phyloP scores from a whole-genome alignment of 2,113 vertebrate genomes.

The Corapipo altera region DNA sequence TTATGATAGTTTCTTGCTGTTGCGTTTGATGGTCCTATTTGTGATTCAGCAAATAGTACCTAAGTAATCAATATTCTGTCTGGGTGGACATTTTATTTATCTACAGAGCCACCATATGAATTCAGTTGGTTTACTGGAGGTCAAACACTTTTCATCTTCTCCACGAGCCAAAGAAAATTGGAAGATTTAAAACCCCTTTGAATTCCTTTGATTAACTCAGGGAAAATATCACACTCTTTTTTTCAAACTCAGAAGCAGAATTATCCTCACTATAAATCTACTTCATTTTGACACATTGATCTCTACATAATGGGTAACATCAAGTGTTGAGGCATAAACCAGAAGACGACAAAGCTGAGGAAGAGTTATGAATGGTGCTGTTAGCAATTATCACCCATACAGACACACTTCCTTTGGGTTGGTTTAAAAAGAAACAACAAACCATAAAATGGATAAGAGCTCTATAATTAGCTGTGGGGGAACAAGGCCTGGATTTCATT shows the following conservation, averaged over 20 bases:
- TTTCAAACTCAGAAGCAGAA: not conserved
- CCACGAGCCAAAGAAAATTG: slow-evolving; percentile 36
- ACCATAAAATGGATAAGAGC: not conserved
- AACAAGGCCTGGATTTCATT: not conserved
- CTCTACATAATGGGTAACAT: not conserved
- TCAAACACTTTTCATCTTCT: slow-evolving; percentile 47
- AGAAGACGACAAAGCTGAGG: not conserved
- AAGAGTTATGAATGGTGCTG: not conserved
- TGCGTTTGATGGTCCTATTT: not conserved
- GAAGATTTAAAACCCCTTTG: slow-evolving; percentile 44
- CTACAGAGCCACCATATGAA: slow-evolving; percentile 31
- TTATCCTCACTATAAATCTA: slow-evolving; percentile 26
- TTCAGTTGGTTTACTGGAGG: slow-evolving; percentile 19
- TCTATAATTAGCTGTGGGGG: not conserved
- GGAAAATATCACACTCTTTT: not conserved
- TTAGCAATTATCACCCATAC: not conserved
- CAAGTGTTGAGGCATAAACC: not conserved
- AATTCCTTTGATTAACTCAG: slow-evolving; percentile 45
- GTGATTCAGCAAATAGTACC: slow-evolving; percentile 40
- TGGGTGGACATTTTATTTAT: slow-evolving; percentile 39
- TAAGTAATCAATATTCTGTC: slow-evolving; percentile 45
- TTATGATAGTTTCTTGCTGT: not conserved
- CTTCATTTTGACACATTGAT: slow-evolving; percentile 11
- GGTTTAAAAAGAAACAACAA: not conserved
- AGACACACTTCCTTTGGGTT: not conserved